Evolutionary conservation across 2,113 vertebrate genomes (phyloP), one percentile per base, ranked within the genome.

Genomic region (Cryptomyrus ogoouensis): DNA sequence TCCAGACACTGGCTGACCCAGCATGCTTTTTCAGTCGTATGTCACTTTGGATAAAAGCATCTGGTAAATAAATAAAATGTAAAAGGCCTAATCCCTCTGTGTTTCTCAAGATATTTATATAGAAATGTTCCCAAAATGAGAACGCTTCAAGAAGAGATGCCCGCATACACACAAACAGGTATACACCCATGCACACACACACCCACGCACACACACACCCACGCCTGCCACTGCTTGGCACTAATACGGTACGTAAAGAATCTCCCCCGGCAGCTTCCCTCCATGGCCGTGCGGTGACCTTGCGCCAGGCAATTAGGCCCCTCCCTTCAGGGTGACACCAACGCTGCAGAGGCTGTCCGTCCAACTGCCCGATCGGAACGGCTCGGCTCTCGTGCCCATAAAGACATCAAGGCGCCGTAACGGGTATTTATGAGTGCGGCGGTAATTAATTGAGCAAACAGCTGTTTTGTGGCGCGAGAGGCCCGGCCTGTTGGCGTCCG

Each of bases 381-480:
- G 42, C 31, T 74, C 74, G 74, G 12, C 74, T 15, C 66, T 56
- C 42, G 6, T 8, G 53, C 27, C 88, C 56, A 89, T 89, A 91
- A 89, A 91, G 80, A 89, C 88, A 89, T 91, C 90, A 89, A 89
- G 27, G 66, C 19, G 31, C 53, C 24, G 56, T 87, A 90, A 89
- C 49, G 31, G 52, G 83, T 90, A 90, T 90, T 90, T 91, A 90
- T 91, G 86, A 88, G 52, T 70, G 89, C 15, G 27, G 86, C 47
- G 10, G 9, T 49, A 87, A 88, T 86, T 88, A 91, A 49, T 91
- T 39, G 84, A 42, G 90, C 77, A 91, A 92, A 93, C 88, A 91
- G 93, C 91, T 92, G 92, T 87, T 90, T 90, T 89, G 89, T 88
- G 52, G 83, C 49, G 53, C 89, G 44, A 84, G 42, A 90, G 44